Percentiles rank a stretch among this genome's conserved stretches.
phyloP scores from a whole-genome alignment of 1,140 invertebrate genomes.

The Vanessa tameamea region DNA sequence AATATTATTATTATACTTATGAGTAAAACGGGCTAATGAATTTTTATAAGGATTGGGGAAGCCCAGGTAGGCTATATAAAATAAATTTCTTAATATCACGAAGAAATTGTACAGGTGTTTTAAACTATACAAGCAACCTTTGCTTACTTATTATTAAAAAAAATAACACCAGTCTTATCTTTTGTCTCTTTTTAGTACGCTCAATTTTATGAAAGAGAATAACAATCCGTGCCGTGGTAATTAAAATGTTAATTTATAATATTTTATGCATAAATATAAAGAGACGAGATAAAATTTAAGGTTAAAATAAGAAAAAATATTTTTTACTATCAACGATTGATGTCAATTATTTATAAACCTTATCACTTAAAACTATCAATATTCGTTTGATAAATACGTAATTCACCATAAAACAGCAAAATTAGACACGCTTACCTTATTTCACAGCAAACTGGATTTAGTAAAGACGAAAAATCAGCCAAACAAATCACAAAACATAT shows the following conservation, averaged over 20 bases:
- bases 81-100: slow-evolving; percentile 17
- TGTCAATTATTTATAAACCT: too few relatives aligned
- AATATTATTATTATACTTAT: too few relatives aligned
- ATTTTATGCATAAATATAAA: background rate
- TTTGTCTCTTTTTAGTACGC: slow-evolving; percentile 3
- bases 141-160: slow-evolving; percentile 28
- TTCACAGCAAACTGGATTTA: slow-evolving; percentile 19
- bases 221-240: background rate
- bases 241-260: slow-evolving; percentile 7
- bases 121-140: slow-evolving; percentile 1
- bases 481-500: slow-evolving; percentile 47
- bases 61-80: background rate
- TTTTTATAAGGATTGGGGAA: background rate
- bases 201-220: background rate
- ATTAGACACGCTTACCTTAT: slow-evolving; percentile 24
- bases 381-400: too few relatives aligned
- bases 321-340: too few relatives aligned
- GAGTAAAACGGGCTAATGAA: background rate
- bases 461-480: slow-evolving; percentile 38
- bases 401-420: too few relatives aligned
- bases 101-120: slow-evolving; percentile 30
- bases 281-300: slow-evolving; percentile 1
- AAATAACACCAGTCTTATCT: background rate
- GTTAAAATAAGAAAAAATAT: background rate
- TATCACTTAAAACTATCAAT: too few relatives aligned